These are phyloP conservation scores for Uropsilus gracilis DNA, from an alignment of 2,113 vertebrate species.

Conservation along the genomic window DNA sequence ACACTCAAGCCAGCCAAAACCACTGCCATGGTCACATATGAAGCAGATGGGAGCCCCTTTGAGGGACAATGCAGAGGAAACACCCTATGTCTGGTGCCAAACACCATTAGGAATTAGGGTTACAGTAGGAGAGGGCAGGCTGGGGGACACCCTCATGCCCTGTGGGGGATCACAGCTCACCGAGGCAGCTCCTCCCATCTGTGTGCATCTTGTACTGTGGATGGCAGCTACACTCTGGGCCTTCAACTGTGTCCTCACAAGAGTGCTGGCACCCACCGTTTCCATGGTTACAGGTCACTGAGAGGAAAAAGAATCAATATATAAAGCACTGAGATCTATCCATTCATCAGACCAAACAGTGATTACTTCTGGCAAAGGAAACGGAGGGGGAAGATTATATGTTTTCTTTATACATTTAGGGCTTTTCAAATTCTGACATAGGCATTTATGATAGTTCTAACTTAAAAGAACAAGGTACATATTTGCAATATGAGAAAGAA, in stretches of 20 bases:
- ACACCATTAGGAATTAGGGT: neutral
- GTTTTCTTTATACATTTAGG: neutral
- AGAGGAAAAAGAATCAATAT: conserved; percentile 62
- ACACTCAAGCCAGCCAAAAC: neutral
- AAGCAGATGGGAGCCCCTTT: neutral
- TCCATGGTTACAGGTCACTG: conserved; percentile 98
- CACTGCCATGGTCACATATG: neutral
- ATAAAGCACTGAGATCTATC: conserved; percentile 54
- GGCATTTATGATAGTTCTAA: conserved; percentile 47
- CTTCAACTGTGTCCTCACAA: conserved; percentile 94
- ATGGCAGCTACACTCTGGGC: conserved; percentile 95
- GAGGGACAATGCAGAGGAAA: neutral
- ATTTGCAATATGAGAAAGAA: conserved; percentile 8
- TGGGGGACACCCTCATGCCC: neutral
- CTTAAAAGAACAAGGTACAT: conserved; percentile 17
- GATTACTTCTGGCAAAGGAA: conserved; percentile 6
- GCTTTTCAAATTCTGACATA: conserved; percentile 10
- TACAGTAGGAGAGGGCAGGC: too few relatives aligned
- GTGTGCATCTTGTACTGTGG: conserved; percentile 91
- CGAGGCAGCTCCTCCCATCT: conserved; percentile 93
- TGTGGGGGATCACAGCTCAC: conserved; percentile 85
- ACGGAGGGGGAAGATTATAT: neutral
- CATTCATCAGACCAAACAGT: neutral
- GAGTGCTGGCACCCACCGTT: conserved; percentile 98
- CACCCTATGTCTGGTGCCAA: neutral